A percentile compares a stretch with the other conserved stretches of the same genome.
Evolutionary conservation across 2,113 vertebrate species (phyloP).

Genomic region (Hyla sarda): DNA sequence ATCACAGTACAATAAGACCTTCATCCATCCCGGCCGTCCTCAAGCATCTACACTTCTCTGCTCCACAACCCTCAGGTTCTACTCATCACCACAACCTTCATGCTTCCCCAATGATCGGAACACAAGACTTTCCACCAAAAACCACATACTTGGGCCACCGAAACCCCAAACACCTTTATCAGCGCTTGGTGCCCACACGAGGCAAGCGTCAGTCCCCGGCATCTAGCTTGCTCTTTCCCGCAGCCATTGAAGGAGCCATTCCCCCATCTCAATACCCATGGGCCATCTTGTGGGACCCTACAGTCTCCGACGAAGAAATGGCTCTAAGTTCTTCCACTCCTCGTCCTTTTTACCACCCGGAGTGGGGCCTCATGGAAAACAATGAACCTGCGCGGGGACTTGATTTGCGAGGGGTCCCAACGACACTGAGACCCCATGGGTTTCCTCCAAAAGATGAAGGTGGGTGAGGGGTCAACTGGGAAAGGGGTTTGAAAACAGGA

Average conservation of each 20-base stretch:
- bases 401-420: constrained; percentile 75
- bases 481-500: neutral
- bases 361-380: constrained; percentile 23
- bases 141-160: constrained; percentile 15
- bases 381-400: constrained; percentile 64
- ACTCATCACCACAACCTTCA: neutral
- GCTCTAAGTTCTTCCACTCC: constrained; percentile 74
- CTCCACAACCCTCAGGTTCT: neutral
- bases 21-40: neutral
- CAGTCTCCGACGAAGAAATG: constrained; percentile 77
- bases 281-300: constrained; percentile 83
- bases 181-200: neutral
- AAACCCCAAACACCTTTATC: neutral
- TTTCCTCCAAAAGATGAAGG: constrained; percentile 79
- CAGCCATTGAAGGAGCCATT: constrained; percentile 77
- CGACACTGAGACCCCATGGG: constrained; percentile 77
- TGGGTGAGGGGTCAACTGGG: constrained; percentile 69
- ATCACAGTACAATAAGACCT: constrained; percentile 1
- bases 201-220: constrained; percentile 47
- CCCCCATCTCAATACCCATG: constrained; percentile 83
- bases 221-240: constrained; percentile 65
- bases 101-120: neutral
- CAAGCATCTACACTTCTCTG: accelerated
- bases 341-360: constrained; percentile 24
- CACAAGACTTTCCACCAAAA: constrained; percentile 11